phyloP scores from a whole-genome alignment of 2,797 vertebrate genomes.

The Xiphophorus birchmanni region DNA sequence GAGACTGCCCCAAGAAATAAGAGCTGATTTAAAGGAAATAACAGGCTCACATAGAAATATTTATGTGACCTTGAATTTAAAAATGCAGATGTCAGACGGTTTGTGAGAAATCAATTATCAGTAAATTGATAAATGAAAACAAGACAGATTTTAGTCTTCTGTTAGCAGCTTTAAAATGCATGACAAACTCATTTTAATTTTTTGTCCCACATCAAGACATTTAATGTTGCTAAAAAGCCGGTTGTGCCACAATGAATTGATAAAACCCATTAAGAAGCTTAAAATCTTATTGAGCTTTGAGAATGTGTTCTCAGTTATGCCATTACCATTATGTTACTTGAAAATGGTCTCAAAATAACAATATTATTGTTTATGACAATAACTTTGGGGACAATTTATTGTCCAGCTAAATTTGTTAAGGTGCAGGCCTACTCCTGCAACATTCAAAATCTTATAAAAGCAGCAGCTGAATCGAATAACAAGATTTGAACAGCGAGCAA shows the following conservation, averaged over 20 bases:
- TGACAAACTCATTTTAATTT: too few species aligned
- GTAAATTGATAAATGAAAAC: not conserved
- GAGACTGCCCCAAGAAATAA: not conserved
- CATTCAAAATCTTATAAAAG: not conserved
- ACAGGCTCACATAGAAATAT: not conserved
- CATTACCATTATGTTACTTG: too few species aligned
- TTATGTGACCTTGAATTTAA: not conserved
- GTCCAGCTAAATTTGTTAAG: too few species aligned
- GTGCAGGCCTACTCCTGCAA: not conserved
- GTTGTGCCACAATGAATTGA: too few species aligned
- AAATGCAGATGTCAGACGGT: not conserved
- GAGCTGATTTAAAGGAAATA: not conserved
- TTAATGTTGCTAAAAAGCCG: too few species aligned
- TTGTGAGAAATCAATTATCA: not conserved
- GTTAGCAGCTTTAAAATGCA: not conserved
- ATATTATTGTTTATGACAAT: too few species aligned
- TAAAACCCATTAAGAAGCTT: too few species aligned
- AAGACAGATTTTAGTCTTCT: not conserved
- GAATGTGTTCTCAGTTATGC: too few species aligned
- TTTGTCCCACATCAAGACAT: too few species aligned
- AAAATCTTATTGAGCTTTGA: too few species aligned
- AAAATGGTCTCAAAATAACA: too few species aligned
- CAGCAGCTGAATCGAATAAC: not conserved
- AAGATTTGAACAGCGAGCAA: not conserved
- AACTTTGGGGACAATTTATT: too few species aligned